Conservation (phyloP, 2,888 invertebrate species). For the Ischnus inquisitorius region DNA sequence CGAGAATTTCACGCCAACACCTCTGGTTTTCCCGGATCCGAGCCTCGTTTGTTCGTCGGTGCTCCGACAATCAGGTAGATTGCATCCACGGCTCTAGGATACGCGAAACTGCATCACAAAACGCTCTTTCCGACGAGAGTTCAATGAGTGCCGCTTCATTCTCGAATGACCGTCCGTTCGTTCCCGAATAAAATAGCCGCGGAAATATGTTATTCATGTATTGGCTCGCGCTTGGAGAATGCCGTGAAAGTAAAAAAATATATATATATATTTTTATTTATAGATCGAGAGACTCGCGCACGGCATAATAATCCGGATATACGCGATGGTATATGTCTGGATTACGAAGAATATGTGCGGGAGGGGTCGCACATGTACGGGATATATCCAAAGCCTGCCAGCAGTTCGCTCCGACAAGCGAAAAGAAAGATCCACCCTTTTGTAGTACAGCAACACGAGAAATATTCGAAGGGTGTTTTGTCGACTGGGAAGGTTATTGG, state of each 20-base stretch:
- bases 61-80: neutral
- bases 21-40: neutral
- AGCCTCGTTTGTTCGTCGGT: neutral
- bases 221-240: neutral
- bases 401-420: slow-evolving; percentile 23
- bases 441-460: slow-evolving; percentile 34
- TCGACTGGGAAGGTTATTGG: slow-evolving; percentile 44
- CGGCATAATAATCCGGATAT: slow-evolving; percentile 45
- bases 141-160: neutral
- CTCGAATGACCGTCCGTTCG: neutral
- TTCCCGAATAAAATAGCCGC: neutral
- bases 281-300: slow-evolving; percentile 13
- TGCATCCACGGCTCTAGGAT: neutral
- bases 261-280: slow-evolving; percentile 18
- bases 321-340: slow-evolving; percentile 47
- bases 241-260: too few relatives aligned
- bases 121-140: neutral
- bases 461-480: slow-evolving; percentile 47
- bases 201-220: neutral
- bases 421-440: slow-evolving; percentile 36
- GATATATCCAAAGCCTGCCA: slow-evolving; percentile 24
- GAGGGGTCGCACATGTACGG: slow-evolving; percentile 36
- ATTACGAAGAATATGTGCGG: slow-evolving; percentile 53
- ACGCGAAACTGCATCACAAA: slow-evolving; percentile 2
- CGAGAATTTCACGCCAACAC: slow-evolving; percentile 5